Evolutionary conservation across 2,113 vertebrate genomes (phyloP).

Genomic region (Aramus guarauna): DNA sequence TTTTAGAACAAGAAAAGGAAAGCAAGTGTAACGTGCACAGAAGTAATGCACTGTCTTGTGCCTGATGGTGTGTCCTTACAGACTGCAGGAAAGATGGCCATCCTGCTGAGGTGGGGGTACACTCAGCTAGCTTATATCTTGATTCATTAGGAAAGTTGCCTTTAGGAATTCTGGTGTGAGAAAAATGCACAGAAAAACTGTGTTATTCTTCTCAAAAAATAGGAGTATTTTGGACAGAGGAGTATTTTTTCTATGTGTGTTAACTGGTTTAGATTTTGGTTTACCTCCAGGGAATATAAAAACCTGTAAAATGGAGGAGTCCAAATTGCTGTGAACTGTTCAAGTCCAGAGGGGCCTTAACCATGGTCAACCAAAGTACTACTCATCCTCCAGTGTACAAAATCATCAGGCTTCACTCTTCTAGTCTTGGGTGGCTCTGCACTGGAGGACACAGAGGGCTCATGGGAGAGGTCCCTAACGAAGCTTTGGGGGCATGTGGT

Average conservation of each 20-base stretch:
- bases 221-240: too few relatives aligned
- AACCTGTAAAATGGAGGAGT: not conserved
- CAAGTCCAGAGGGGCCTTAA: not conserved
- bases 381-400: not conserved
- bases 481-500: not conserved
- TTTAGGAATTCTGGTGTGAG: not conserved
- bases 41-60: not conserved
- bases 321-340: not conserved
- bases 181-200: not conserved
- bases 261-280: not conserved
- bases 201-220: not conserved
- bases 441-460: not conserved
- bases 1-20: not conserved
- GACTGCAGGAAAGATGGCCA: not conserved
- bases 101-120: rapidly evolving
- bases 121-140: not conserved
- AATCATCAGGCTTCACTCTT: not conserved
- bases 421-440: not conserved
- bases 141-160: not conserved
- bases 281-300: not conserved
- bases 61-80: not conserved
- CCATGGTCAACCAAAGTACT: not conserved
- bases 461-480: not conserved
- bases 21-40: not conserved
- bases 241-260: not conserved